These are phyloP conservation scores for Sceloporus undulatus DNA, from an alignment of 2,113 vertebrate genomes.

Conservation along the genomic window DNA sequence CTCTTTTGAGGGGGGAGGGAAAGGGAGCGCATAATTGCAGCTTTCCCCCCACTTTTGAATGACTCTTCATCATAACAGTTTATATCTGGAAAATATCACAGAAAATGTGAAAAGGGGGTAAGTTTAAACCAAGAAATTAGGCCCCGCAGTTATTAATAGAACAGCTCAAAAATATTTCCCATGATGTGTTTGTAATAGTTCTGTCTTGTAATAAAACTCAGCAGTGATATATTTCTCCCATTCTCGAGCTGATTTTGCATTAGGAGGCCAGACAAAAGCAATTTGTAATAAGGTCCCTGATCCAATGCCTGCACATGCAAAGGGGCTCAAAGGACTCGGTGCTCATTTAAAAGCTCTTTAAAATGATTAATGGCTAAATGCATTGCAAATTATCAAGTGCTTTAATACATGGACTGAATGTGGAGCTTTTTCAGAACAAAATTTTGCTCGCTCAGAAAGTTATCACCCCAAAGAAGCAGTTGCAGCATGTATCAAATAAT, in stretches of 20 bases:
- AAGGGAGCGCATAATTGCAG: conserved; percentile 72
- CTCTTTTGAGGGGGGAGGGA: conserved; percentile 28
- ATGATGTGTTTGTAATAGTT: conserved; percentile 76
- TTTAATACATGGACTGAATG: conserved; percentile 66
- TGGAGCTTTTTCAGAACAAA: conserved; percentile 48
- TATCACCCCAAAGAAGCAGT: conserved; percentile 35
- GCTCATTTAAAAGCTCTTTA: conserved; percentile 76
- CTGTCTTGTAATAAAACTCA: conserved; percentile 74
- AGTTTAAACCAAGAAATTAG: conserved; percentile 80
- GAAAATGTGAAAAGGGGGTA: conserved; percentile 80
- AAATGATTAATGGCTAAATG: conserved; percentile 74
- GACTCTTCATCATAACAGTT: conserved; percentile 85
- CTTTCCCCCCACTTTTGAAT: conserved; percentile 73
- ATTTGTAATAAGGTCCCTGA: conserved; percentile 76
- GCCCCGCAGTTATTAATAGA: conserved; percentile 82
- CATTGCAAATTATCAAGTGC: conserved; percentile 73
- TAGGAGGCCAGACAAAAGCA: conserved; percentile 79
- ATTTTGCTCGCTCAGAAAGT: conserved; percentile 45
- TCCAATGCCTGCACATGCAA: conserved; percentile 68
- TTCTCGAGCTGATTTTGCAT: conserved; percentile 78
- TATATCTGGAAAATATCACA: conserved; percentile 88
- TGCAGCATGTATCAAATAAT: conserved; percentile 1
- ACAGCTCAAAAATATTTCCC: conserved; percentile 75
- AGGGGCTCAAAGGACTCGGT: conserved; percentile 68
- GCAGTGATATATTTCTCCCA: conserved; percentile 77